Conservation (phyloP, 1,140 invertebrate species). For the Riptortus pedestris region DNA sequence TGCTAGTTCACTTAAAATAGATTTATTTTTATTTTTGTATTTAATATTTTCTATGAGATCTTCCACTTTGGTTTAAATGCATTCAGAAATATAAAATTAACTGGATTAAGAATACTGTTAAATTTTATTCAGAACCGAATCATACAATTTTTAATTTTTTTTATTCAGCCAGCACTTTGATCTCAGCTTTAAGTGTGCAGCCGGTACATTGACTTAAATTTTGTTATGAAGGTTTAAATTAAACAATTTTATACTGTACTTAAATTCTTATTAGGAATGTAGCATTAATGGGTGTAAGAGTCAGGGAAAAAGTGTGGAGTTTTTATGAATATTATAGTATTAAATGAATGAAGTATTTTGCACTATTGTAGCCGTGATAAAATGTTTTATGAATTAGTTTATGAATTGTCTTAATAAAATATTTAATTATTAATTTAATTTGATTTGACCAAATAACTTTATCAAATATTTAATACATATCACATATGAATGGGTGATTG, state of each 20-base stretch:
- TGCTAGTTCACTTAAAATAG: background rate
- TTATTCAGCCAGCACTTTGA: background rate
- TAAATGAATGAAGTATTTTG: conserved; percentile 4
- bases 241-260: conserved; percentile 20
- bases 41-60: background rate
- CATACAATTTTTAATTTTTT: conserved; percentile 1
- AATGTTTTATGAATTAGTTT: conserved; percentile 7
- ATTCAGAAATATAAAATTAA: background rate
- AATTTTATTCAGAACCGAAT: background rate
- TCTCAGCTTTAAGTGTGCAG: conserved; percentile 20
- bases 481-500: background rate
- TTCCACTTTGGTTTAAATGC: background rate
- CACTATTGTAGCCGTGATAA: conserved; percentile 2
- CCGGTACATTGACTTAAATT: conserved; percentile 1
- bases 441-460: no score
- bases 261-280: conserved; percentile 12
- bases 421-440: no score
- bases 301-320: background rate
- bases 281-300: background rate
- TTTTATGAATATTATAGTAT: background rate
- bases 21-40: background rate
- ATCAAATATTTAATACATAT: conserved; percentile 9
- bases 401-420: conserved; percentile 3
- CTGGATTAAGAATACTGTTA: background rate
- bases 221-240: conserved; percentile 10